These are phyloP conservation scores for Anthoscopus minutus DNA, from an alignment of 2,113 vertebrate genomes.

Conservation along the genomic window DNA sequence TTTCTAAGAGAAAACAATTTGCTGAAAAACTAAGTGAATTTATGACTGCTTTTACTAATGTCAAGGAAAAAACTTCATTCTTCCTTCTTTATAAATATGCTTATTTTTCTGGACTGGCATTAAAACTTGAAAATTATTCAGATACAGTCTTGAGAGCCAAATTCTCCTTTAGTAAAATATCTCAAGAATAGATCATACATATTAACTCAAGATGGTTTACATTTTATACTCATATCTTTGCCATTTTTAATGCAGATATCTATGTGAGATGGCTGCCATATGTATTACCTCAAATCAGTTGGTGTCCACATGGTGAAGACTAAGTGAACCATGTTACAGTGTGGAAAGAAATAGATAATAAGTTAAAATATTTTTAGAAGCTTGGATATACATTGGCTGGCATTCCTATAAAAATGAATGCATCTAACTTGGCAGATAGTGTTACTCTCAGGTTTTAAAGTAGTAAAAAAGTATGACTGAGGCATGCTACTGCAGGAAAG, in stretches of 20 bases:
- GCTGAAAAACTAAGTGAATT: background rate
- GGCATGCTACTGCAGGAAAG: background rate
- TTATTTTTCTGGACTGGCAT: background rate
- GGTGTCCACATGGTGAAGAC: slow-evolving; percentile 26
- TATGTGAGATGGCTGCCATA: slow-evolving; percentile 28
- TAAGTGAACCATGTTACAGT: background rate
- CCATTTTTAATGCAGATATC: slow-evolving; percentile 15
- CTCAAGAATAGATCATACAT: background rate
- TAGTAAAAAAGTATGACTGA: background rate
- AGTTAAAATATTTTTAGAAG: background rate
- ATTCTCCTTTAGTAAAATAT: background rate
- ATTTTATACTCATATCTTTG: slow-evolving; percentile 34
- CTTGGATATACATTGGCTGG: background rate
- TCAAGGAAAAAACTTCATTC: background rate
- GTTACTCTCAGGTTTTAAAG: background rate
- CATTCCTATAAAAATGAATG: background rate
- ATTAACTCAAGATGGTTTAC: slow-evolving; percentile 46
- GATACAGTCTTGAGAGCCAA: background rate
- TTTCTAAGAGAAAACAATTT: background rate
- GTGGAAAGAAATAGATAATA: background rate
- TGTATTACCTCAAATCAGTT: slow-evolving; percentile 37
- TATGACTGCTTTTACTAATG: background rate
- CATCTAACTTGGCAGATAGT: background rate
- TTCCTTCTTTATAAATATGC: background rate
- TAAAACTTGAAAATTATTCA: background rate